These are phyloP conservation scores for Muscidifurax raptorellus DNA, from an alignment of 1,140 invertebrate species.

Conservation along the genomic window DNA sequence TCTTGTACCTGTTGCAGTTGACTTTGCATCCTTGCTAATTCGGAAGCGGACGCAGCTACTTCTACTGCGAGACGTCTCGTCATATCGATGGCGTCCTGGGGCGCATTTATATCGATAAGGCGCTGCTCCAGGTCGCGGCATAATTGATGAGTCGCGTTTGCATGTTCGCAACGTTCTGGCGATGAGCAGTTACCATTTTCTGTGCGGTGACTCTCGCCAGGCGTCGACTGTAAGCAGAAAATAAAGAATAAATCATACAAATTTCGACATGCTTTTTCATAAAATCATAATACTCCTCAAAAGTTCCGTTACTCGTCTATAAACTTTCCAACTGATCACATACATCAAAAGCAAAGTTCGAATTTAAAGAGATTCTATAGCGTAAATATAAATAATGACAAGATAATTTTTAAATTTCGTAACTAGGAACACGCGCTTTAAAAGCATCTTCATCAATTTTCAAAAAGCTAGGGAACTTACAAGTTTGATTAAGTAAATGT, in stretches of 20 bases:
- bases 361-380: too few relatives aligned
- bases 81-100: conserved; percentile 65
- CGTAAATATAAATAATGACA: too few relatives aligned
- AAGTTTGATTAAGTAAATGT: too few relatives aligned
- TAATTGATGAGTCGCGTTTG: background rate
- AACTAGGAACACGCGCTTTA: too few relatives aligned
- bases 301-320: too few relatives aligned
- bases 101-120: conserved; percentile 64
- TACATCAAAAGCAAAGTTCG: too few relatives aligned
- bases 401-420: too few relatives aligned
- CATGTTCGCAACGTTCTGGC: conserved; percentile 53
- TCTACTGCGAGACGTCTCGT: conserved; percentile 63
- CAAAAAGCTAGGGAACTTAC: too few relatives aligned
- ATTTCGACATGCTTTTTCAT: too few relatives aligned
- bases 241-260: background rate
- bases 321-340: too few relatives aligned
- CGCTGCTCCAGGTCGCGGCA: conserved; percentile 62
- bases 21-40: conserved; percentile 56
- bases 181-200: conserved; percentile 63
- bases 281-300: too few relatives aligned
- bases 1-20: conserved; percentile 14
- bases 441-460: too few relatives aligned
- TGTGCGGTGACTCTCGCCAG: background rate
- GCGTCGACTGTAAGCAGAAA: conserved; percentile 20
- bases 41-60: conserved; percentile 62